Conservation (phyloP, 2,113 vertebrate genomes). For the Oreocharis arfaki region DNA sequence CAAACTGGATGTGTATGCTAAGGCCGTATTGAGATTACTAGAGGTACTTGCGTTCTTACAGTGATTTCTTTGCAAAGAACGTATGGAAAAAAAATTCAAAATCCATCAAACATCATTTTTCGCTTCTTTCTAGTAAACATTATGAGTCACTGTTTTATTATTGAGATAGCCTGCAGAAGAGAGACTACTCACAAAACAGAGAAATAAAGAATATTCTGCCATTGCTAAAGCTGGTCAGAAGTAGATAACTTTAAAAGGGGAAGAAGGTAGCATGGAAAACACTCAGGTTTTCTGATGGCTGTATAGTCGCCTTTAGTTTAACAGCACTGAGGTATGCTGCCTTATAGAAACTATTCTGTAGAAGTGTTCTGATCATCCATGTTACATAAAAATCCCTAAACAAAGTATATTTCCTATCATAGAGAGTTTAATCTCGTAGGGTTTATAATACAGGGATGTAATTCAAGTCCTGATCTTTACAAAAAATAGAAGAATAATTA, state of each 20-base stretch:
- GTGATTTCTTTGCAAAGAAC: background rate
- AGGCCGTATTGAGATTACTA: background rate
- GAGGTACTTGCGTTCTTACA: background rate
- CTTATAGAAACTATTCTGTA: background rate
- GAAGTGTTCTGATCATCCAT: background rate
- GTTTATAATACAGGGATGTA: background rate
- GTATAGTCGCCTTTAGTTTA: background rate
- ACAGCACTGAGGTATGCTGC: background rate
- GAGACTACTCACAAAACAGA: background rate
- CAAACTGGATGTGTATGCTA: background rate
- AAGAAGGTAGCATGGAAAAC: background rate
- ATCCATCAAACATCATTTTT: background rate
- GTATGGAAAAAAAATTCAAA: background rate
- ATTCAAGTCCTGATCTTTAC: background rate
- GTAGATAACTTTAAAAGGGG: background rate
- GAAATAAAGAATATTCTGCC: background rate
- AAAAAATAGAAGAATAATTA: background rate
- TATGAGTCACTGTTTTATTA: background rate
- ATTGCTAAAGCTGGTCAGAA: background rate
- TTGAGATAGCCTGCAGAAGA: background rate
- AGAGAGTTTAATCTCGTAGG: background rate
- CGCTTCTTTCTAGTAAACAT: background rate
- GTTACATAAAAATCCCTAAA: background rate
- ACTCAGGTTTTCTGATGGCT: background rate
- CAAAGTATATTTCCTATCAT: background rate